A percentile compares a stretch with the other conserved stretches of the same genome.
phyloP scores from a whole-genome alignment of 2,797 vertebrate genomes.

The Ceryle rudis region DNA sequence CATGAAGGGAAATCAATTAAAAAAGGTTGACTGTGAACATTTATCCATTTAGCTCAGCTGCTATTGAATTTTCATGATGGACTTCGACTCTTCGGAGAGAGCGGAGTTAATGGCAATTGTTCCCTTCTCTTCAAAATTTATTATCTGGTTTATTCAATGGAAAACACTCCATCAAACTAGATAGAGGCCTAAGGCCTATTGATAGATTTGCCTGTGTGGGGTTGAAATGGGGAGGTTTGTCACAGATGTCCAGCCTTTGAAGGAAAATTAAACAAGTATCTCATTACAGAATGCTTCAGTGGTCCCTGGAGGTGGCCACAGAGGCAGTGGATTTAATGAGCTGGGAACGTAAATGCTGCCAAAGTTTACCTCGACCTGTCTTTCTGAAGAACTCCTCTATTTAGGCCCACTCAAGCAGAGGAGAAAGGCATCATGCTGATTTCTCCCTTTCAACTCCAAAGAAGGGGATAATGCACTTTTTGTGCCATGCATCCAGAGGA shows the following conservation, averaged over 20 bases:
- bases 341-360: constrained; percentile 99
- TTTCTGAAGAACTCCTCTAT: constrained; percentile 97
- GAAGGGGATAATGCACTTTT: constrained; percentile 98
- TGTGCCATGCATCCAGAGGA: constrained; percentile 99
- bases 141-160: constrained; percentile 99
- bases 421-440: constrained; percentile 95
- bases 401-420: constrained; percentile 97
- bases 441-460: constrained; percentile 94
- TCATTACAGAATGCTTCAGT: constrained; percentile 99
- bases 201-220: constrained; percentile 97
- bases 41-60: constrained; percentile 98
- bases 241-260: constrained; percentile 99
- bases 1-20: constrained; percentile 99
- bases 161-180: constrained; percentile 99
- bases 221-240: constrained; percentile 90
- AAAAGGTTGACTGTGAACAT: constrained; percentile 96
- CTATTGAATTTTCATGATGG: constrained; percentile 99
- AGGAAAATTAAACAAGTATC: constrained; percentile 99
- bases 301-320: constrained; percentile 98
- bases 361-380: constrained; percentile 97
- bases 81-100: constrained; percentile 95
- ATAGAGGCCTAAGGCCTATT: constrained; percentile 96
- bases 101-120: constrained; percentile 98
- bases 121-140: constrained; percentile 97
- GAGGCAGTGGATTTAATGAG: constrained; percentile 99